Percentiles rank a stretch among this genome's conserved stretches.
Conservation (phyloP, 2,888 invertebrate genomes). For the Drosophila leonis region DNA sequence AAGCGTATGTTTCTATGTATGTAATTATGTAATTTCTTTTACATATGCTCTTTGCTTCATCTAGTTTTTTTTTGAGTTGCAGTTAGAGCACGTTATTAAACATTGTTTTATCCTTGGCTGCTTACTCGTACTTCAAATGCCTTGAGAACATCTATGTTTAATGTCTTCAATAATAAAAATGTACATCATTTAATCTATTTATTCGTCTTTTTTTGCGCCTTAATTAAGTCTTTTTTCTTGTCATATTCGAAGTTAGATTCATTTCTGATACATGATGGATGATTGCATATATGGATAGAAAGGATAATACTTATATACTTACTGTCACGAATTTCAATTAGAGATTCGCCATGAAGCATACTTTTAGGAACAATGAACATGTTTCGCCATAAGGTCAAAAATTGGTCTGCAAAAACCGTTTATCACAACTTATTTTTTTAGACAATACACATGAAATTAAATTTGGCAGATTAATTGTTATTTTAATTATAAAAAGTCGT, state of each 20-base stretch:
- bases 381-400: not conserved
- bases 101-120: conserved; percentile 22
- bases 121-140: conserved; percentile 21
- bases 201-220: not conserved
- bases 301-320: not conserved
- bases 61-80: conserved; percentile 11
- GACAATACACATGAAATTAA: not conserved
- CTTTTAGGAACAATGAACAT: not conserved
- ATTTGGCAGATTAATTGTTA: conserved; percentile 2
- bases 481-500: conserved; percentile 14
- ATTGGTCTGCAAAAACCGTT: not conserved
- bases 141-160: conserved; percentile 17
- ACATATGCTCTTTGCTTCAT: conserved; percentile 26
- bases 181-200: not conserved
- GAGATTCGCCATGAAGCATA: not conserved
- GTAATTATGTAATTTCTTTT: conserved; percentile 55
- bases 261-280: too few species aligned
- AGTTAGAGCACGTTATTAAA: conserved; percentile 13
- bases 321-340: not conserved
- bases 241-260: too few species aligned
- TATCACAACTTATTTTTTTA: not conserved
- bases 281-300: not conserved
- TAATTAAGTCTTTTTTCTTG: too few species aligned
- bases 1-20: conserved; percentile 57
- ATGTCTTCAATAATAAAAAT: conserved; percentile 24